Evolutionary conservation across 2,797 vertebrate species (phyloP).

Genomic region (Oreonectes daqikongensis): DNA sequence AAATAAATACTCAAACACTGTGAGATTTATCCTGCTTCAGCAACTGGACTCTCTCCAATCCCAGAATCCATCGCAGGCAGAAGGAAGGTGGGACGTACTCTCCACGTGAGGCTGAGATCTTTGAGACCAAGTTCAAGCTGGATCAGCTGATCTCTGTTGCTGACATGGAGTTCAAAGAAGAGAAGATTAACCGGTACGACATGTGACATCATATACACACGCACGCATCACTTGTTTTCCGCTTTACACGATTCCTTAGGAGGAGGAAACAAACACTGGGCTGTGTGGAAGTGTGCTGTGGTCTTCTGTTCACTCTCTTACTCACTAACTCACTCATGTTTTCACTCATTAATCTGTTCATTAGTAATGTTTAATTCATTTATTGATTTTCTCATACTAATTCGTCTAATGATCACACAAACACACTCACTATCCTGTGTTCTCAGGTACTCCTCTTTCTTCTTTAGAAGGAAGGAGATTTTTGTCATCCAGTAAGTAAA

Average conservation of each 20-base stretch:
- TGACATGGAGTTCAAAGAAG: slow-evolving; percentile 95
- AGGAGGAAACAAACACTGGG: no score
- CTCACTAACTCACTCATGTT: neutral
- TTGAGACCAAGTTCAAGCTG: slow-evolving; percentile 95
- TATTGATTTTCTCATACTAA: slow-evolving; percentile 52
- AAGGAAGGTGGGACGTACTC: slow-evolving; percentile 97
- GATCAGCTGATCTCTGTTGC: slow-evolving; percentile 97
- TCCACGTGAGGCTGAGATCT: slow-evolving; percentile 93
- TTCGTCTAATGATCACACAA: neutral
- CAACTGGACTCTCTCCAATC: slow-evolving; percentile 29
- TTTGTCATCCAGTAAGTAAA: slow-evolving; percentile 99
- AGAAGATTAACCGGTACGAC: slow-evolving; percentile 93
- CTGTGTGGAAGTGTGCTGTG: neutral
- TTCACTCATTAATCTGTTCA: slow-evolving; percentile 60
- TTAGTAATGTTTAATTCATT: no score
- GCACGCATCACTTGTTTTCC: slow-evolving; percentile 52
- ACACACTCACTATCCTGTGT: slow-evolving; percentile 71
- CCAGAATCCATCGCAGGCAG: slow-evolving; percentile 91
- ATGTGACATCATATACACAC: slow-evolving; percentile 53
- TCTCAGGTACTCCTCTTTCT: slow-evolving; percentile 98
- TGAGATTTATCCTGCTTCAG: slow-evolving; percentile 7
- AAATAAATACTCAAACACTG: neutral
- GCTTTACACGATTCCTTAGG: neutral
- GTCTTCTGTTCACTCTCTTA: neutral
- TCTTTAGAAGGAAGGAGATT: slow-evolving; percentile 99